Base-by-base conservation (phyloP, 2,797 vertebrate species). In the Nyctibius grandis region DNA sequence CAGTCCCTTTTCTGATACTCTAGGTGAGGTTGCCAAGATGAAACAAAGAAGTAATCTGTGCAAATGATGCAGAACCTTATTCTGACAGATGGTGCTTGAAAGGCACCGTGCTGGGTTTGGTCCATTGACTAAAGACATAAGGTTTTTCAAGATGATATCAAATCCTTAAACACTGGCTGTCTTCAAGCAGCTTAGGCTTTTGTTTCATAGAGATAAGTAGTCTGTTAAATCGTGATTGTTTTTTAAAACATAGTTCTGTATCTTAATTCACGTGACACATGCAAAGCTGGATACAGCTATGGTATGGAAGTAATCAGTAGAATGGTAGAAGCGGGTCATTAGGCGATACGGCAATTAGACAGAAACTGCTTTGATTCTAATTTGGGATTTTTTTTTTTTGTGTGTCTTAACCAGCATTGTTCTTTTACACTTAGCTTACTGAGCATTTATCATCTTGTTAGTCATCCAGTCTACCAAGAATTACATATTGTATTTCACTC, bases 21-120 rank as follows among this genome's bases (percentile, higher is more conserved):
- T 63, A 42, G 44, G 3, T 64, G 88, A 65, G 69, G 75, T 74
- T 78, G 3, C 65, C 26, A 47, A 38, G 53, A 85, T 96, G 80
- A 96, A 96, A 95, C 72, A 72, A 54, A 45, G 59, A 96, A 93
- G 87, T 93, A 93, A 83, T n/a, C 34, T 54, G 33, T 67, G 34
- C 50, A 93, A 75, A 79, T 88, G 21, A 75, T 94, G 83, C 70
- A 60, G 60, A 87, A 78, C 47, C 9, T 94, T 64, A 9, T 85
- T 94, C 70, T 91, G 88, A 96, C 84, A 78, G 74, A 85, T 26
- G 75, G 28, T 96, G 69, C 89, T 78, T 96, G 73, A 95, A 94
- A 95, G 63, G 26, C 79, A 40, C 47, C 59, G 22, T 79, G 56
- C 54, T 89, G 25, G 19, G 19, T 89, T 96, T 81, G 76, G 15